These are phyloP conservation scores for Porites cylindrica DNA, from an alignment of 92 coral and sea anemone species.

Conservation along the genomic window DNA sequence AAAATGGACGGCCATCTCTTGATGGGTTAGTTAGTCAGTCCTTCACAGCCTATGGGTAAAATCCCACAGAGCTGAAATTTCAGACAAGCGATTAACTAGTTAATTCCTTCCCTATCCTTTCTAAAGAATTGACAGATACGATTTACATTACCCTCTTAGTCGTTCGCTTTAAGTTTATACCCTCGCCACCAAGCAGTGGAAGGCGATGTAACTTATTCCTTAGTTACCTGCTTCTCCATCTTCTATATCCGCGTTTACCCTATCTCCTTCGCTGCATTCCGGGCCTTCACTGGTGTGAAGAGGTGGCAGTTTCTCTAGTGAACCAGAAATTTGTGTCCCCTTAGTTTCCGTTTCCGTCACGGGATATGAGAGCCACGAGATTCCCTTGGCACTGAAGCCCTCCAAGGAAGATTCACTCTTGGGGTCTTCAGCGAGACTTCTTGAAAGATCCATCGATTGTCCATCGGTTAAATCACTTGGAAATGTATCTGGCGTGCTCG, in stretches of 20 bases:
- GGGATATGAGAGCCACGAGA: not conserved
- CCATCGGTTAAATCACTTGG: not conserved
- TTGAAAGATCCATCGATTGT: not conserved
- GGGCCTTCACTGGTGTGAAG: not conserved
- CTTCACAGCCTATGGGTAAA: no score
- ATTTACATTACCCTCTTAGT: no score
- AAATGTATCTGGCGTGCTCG: conserved; percentile 14
- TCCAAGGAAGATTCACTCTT: not conserved
- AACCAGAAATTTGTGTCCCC: not conserved
- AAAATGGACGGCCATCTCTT: no score
- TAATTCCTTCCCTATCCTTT: no score
- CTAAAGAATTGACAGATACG: no score
- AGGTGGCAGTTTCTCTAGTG: not conserved
- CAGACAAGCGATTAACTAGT: no score
- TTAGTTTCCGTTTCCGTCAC: not conserved
- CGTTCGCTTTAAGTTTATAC: no score
- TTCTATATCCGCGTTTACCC: not conserved
- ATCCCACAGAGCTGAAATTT: no score
- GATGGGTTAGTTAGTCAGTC: no score
- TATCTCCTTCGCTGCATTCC: not conserved
- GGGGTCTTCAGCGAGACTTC: not conserved
- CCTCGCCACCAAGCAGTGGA: no score
- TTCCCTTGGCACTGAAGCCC: not conserved
- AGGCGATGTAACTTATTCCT: no score
- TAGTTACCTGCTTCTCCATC: conserved; percentile 12